Evolutionary conservation across 2,888 invertebrate genomes (phyloP).

Genomic region (Plebejus anna): DNA sequence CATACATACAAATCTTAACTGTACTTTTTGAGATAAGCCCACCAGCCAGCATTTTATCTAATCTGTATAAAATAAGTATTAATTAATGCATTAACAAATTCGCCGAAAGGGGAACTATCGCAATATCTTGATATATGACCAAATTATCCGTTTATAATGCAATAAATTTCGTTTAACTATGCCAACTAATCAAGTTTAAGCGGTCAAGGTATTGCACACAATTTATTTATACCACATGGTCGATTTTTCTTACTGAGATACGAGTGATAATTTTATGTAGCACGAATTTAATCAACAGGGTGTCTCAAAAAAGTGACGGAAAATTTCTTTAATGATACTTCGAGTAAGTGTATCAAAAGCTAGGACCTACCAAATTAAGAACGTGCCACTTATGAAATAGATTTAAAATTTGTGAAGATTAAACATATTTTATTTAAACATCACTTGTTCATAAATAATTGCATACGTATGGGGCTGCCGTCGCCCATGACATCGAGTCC

Average conservation of each 20-base stretch:
- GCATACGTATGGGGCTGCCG: too few relatives aligned
- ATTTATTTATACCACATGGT: not conserved
- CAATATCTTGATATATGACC: not conserved
- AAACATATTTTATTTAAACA: too few relatives aligned
- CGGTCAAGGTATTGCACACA: not conserved
- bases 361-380: too few relatives aligned
- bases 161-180: not conserved
- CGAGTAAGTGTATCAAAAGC: too few relatives aligned
- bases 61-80: not conserved
- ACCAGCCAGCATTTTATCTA: not conserved
- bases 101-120: conserved; percentile 1
- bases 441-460: not conserved
- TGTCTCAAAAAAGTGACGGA: not conserved
- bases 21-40: not conserved
- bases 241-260: not conserved
- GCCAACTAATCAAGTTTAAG: not conserved
- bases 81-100: conserved; percentile 4
- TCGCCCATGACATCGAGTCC: too few relatives aligned
- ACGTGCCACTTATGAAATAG: too few relatives aligned
- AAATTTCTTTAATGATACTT: too few relatives aligned
- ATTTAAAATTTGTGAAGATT: too few relatives aligned
- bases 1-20: not conserved
- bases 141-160: conserved; percentile 12
- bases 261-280: not conserved
- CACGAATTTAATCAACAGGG: not conserved